Evolutionary conservation across 2,113 vertebrate species (phyloP).

Genomic region (Typhlomys cinereus): DNA sequence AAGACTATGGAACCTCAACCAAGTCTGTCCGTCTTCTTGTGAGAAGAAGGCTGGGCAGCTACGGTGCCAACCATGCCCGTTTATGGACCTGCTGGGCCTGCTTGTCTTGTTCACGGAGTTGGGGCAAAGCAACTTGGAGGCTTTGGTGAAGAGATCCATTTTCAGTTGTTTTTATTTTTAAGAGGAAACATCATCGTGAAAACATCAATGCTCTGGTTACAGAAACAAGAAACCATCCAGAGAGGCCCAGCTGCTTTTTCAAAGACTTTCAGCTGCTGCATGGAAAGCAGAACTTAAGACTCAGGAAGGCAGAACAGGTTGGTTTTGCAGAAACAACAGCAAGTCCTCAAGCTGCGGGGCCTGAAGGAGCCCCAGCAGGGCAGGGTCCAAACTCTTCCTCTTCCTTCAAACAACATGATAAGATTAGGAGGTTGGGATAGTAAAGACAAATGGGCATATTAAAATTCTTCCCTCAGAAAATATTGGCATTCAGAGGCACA

Average conservation of each 20-base stretch:
- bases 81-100: constrained; percentile 55
- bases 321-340: constrained; percentile 58
- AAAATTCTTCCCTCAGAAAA: constrained; percentile 44
- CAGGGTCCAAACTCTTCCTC: neutral
- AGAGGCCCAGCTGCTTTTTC: constrained; percentile 38
- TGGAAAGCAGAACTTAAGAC: constrained; percentile 56
- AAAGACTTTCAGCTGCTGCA: constrained; percentile 43
- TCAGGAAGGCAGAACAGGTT: constrained; percentile 38
- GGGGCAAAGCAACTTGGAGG: constrained; percentile 53
- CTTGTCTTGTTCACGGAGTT: neutral
- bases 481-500: neutral
- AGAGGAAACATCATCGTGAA: constrained; percentile 70
- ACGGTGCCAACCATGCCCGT: constrained; percentile 52
- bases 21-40: neutral
- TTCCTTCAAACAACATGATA: constrained; percentile 60
- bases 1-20: neutral
- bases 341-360: constrained; percentile 37
- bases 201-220: constrained; percentile 64
- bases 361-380: constrained; percentile 35
- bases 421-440: too few species aligned
- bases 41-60: neutral
- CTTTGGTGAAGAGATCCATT: constrained; percentile 56
- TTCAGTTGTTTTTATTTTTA: constrained; percentile 71
- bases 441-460: constrained; percentile 57
- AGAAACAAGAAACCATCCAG: constrained; percentile 60